These are phyloP conservation scores for Adelognathus sp. DNA, from an alignment of 2,888 invertebrate genomes.

Conservation along the genomic window DNA sequence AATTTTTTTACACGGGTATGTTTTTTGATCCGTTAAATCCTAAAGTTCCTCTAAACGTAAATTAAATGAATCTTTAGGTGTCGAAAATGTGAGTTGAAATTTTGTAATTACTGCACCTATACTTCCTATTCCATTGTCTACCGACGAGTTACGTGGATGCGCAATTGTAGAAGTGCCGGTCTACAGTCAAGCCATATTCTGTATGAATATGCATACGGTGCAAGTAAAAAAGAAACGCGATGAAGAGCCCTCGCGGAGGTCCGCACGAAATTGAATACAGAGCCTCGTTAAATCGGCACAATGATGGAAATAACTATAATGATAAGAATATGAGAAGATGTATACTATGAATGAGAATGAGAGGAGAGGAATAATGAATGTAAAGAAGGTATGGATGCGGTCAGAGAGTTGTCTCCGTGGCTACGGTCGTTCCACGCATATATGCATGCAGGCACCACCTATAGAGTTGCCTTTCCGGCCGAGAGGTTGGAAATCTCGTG, in stretches of 20 bases:
- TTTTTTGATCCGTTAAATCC: too few relatives aligned
- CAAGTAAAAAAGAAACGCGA: slow-evolving; percentile 45
- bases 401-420: slow-evolving; percentile 24
- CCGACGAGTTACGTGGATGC: not conserved
- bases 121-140: not conserved
- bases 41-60: too few relatives aligned
- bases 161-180: not conserved
- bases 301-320: slow-evolving; percentile 69
- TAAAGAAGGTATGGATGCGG: slow-evolving; percentile 39
- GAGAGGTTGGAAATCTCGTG: slow-evolving; percentile 11
- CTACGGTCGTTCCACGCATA: slow-evolving; percentile 54
- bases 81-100: too few relatives aligned
- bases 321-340: slow-evolving; percentile 42
- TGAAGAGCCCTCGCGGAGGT: slow-evolving; percentile 56
- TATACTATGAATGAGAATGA: slow-evolving; percentile 31
- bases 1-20: too few relatives aligned
- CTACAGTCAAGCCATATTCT: not conserved
- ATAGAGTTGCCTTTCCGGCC: not conserved
- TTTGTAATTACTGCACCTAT: too few relatives aligned
- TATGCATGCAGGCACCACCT: slow-evolving; percentile 14
- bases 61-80: too few relatives aligned
- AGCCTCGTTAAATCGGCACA: slow-evolving; percentile 74
- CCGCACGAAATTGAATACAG: slow-evolving; percentile 64
- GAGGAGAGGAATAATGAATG: slow-evolving; percentile 37
- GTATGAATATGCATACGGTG: slow-evolving; percentile 40